A percentile compares a stretch with the other conserved stretches of the same genome.
Conservation (phyloP, 2,113 vertebrate genomes). For the Ictidomys tridecemlineatus region DNA sequence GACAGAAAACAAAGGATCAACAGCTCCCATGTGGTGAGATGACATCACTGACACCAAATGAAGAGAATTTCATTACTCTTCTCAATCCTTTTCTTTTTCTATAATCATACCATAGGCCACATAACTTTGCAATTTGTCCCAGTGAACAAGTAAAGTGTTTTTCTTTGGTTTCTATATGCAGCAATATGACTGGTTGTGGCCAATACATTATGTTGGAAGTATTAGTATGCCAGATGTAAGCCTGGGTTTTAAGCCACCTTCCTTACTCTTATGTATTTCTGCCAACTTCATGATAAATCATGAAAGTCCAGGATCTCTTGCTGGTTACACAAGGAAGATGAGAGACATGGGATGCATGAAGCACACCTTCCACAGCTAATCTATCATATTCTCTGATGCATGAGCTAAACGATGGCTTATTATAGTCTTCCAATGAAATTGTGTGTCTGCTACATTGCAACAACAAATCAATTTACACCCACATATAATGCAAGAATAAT, state of each 20-base stretch:
- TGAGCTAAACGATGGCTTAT: background rate
- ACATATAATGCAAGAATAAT: background rate
- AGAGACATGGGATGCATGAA: background rate
- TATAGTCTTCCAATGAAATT: background rate
- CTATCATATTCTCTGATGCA: background rate
- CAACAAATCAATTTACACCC: background rate
- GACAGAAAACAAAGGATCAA: background rate
- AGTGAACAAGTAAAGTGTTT: background rate
- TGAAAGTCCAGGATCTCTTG: background rate
- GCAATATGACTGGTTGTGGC: background rate
- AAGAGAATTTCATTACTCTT: background rate
- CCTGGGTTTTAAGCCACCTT: background rate
- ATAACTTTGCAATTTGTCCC: background rate
- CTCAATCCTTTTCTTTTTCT: background rate
- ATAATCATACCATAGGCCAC: background rate
- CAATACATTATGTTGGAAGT: background rate
- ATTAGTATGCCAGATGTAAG: background rate
- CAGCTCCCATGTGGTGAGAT: background rate
- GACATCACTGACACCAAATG: background rate
- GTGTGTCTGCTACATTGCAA: background rate
- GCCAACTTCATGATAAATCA: background rate
- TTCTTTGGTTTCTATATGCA: background rate
- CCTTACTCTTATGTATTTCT: background rate
- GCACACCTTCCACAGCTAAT: no score
- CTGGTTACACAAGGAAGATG: background rate